A percentile compares a stretch with the other conserved stretches of the same genome.
Conservation (phyloP, 1,140 invertebrate species). For the Lordiphosa collinella region DNA sequence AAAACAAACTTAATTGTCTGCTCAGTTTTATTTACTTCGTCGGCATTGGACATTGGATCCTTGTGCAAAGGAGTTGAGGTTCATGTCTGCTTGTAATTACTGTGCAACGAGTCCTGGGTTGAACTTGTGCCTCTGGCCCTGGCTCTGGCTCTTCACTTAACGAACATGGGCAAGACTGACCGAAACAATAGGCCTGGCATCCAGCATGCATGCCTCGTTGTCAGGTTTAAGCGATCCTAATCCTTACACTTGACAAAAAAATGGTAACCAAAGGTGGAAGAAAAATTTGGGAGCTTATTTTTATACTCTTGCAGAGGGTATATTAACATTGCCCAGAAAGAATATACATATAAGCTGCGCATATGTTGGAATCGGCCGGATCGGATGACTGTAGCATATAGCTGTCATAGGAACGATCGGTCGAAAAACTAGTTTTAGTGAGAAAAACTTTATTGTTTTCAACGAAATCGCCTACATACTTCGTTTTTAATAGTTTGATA, state of each 20-base stretch:
- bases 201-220: constrained; percentile 43
- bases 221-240: constrained; percentile 38
- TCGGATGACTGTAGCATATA: no score
- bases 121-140: neutral
- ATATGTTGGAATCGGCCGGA: no score
- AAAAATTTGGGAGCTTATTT: no score
- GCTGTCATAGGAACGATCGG: no score
- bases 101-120: constrained; percentile 52
- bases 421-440: no score
- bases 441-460: no score
- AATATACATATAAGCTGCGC: no score
- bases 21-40: constrained; percentile 68
- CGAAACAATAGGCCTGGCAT: constrained; percentile 58
- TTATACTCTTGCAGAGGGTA: no score
- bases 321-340: no score
- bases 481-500: no score
- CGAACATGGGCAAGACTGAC: constrained; percentile 69
- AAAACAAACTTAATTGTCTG: constrained; percentile 76
- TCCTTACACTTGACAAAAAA: constrained; percentile 1
- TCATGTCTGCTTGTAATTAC: constrained; percentile 67
- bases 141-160: constrained; percentile 40
- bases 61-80: constrained; percentile 12
- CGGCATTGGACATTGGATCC: constrained; percentile 38
- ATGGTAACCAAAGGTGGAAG: no score
- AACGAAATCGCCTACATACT: no score